A percentile compares a stretch with the other conserved stretches of the same genome.
These are phyloP conservation scores for Micromesistius poutassou DNA, from an alignment of 2,797 vertebrate species.

Conservation along the genomic window DNA sequence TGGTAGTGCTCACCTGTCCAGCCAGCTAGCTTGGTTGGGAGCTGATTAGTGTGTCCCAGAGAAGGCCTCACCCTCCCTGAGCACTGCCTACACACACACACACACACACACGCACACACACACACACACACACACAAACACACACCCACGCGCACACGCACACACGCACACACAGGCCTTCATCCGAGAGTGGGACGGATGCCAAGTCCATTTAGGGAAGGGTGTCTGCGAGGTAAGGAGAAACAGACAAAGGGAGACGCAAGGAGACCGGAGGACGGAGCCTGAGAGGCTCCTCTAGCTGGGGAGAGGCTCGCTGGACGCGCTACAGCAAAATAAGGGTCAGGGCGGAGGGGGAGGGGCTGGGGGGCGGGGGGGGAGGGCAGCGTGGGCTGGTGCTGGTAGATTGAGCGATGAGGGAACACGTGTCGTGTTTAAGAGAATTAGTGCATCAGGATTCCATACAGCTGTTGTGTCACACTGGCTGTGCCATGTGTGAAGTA, in stretches of 20 bases:
- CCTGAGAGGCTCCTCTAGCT: conserved; percentile 16
- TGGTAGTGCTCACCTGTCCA: conserved; percentile 66
- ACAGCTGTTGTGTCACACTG: conserved; percentile 57
- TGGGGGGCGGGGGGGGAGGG: background rate
- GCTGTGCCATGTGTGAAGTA: conserved; percentile 52
- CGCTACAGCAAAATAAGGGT: background rate
- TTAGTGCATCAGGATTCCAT: conserved; percentile 38
- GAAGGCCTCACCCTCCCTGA: conserved; percentile 58
- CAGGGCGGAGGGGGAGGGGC: conserved; percentile 15
- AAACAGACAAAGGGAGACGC: conserved; percentile 54
- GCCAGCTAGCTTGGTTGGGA: conserved; percentile 51
- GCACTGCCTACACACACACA: conserved; percentile 45
- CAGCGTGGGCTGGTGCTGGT: background rate
- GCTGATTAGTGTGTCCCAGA: conserved; percentile 72
- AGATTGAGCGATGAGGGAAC: conserved; percentile 14
- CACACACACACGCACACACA: conserved; percentile 8
- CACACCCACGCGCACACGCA: conserved; percentile 6
- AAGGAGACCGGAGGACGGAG: conserved; percentile 23
- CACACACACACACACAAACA: conserved; percentile 23
- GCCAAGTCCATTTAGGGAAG: conserved; percentile 64
- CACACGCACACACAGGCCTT: conserved; percentile 47
- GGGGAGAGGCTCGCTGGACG: background rate
- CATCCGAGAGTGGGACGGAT: conserved; percentile 58
- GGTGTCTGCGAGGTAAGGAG: conserved; percentile 53
- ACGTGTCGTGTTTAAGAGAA: conserved; percentile 24